These are phyloP conservation scores for Acleris emargana DNA, from an alignment of 2,888 invertebrate species.

Conservation along the genomic window DNA sequence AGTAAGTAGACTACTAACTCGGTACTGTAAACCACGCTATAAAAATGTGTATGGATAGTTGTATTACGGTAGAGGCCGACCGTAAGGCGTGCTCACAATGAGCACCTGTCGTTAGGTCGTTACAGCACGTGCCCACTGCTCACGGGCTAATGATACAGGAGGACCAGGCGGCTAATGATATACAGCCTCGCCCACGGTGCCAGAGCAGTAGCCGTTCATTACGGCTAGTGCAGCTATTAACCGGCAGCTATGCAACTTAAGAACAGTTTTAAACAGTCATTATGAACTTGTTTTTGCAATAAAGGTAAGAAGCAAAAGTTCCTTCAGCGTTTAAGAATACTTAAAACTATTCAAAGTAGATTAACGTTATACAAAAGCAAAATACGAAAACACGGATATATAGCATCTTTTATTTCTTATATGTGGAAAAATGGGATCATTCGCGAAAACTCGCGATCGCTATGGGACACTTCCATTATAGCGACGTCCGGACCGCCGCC, in stretches of 20 bases:
- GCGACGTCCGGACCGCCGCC: constrained; percentile 68
- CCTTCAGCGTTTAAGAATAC: not conserved
- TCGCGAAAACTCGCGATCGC: constrained; percentile 62
- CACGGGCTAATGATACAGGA: constrained; percentile 57
- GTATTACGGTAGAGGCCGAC: not conserved
- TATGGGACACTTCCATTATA: constrained; percentile 76
- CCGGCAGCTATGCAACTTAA: constrained; percentile 44
- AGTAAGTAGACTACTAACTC: no score
- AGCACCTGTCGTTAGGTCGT: constrained; percentile 49
- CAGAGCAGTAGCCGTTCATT: constrained; percentile 55
- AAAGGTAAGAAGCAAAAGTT: constrained; percentile 1
- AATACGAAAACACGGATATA: no score
- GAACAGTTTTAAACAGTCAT: constrained; percentile 22
- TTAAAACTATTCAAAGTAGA: no score
- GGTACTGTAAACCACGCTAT: not conserved
- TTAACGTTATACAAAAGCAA: no score
- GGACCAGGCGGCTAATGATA: constrained; percentile 54
- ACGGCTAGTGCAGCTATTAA: constrained; percentile 51
- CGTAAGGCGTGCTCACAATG: constrained; percentile 25
- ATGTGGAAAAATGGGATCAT: constrained; percentile 64
- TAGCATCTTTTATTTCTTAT: constrained; percentile 42
- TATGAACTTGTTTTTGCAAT: constrained; percentile 24
- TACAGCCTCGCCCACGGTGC: constrained; percentile 39
- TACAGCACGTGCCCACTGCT: constrained; percentile 55
- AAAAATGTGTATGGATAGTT: constrained; percentile 13